A percentile compares a stretch with the other conserved stretches of the same genome.
phyloP scores from a whole-genome alignment of 35 echinoderm and acorn worm genomes.

The Ophiothrix spiculata region DNA sequence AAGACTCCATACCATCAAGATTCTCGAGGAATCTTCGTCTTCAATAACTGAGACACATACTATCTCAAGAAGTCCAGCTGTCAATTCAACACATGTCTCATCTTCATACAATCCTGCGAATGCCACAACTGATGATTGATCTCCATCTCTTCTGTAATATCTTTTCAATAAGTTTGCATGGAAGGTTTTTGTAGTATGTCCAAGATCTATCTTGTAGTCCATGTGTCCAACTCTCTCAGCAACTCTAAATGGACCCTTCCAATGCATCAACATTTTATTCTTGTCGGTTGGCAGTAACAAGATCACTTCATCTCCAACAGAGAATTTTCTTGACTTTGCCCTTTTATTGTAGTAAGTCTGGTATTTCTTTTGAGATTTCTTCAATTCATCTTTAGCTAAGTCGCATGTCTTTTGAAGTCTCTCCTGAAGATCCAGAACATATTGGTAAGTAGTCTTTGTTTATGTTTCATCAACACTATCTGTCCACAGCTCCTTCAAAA shows the following conservation, averaged over 20 bases:
- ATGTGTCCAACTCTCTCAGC: slow-evolving; percentile 3
- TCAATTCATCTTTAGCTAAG: too few relatives aligned
- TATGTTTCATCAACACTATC: too few relatives aligned
- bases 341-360: too few relatives aligned
- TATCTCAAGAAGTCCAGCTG: too few relatives aligned
- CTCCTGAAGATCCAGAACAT: slow-evolving; percentile 34
- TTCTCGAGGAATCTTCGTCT: slow-evolving; percentile 6
- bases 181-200: too few relatives aligned
- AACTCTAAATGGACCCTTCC: slow-evolving; percentile 15
- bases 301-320: slow-evolving; percentile 28
- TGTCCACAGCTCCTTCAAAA: too few relatives aligned
- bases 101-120: slow-evolving; percentile 21
- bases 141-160: slow-evolving; percentile 13
- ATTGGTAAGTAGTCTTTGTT: too few relatives aligned
- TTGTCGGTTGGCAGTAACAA: slow-evolving; percentile 38
- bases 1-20: slow-evolving; percentile 7
- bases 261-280: too few relatives aligned
- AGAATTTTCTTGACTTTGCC: too few relatives aligned
- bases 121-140: neutral
- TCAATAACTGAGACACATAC: neutral
- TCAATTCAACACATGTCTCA: too few relatives aligned
- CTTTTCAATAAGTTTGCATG: slow-evolving; percentile 25
- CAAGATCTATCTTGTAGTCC: slow-evolving; percentile 27
- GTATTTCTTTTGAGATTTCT: too few relatives aligned
- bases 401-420: slow-evolving; percentile 31